A percentile compares a stretch with the other conserved stretches of the same genome.
Conservation (phyloP, 1,140 invertebrate species). For the Drosophila pallidifrons region DNA sequence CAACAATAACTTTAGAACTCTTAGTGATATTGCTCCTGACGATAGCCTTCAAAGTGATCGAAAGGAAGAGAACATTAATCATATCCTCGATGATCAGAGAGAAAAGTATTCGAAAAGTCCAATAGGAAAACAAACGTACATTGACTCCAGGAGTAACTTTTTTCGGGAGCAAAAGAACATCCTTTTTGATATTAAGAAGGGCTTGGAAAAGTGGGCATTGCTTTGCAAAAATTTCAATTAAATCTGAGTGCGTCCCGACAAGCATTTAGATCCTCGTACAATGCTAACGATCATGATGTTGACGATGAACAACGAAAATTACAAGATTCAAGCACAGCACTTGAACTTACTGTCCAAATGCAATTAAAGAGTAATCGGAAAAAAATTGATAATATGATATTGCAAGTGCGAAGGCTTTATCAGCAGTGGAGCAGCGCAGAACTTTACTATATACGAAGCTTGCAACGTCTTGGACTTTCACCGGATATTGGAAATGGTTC, state of each 20-base stretch:
- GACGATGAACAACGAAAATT: background rate
- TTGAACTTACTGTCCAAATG: conserved; percentile 49
- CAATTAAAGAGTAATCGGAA: conserved; percentile 48
- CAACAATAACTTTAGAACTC: conserved; percentile 60
- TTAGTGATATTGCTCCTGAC: conserved; percentile 24
- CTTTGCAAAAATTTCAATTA: conserved; percentile 58
- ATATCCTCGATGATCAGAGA: conserved; percentile 1
- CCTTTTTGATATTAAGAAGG: conserved; percentile 51
- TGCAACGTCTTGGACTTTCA: conserved; percentile 61
- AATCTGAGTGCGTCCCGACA: conserved; percentile 21
- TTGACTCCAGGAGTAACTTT: conserved; percentile 41
- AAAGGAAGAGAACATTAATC: background rate
- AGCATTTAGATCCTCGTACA: background rate
- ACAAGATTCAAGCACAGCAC: conserved; percentile 17
- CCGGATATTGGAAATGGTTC: conserved; percentile 11
- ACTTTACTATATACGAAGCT: conserved; percentile 62
- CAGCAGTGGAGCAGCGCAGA: conserved; percentile 72
- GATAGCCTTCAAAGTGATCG: conserved; percentile 18
- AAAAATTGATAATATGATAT: conserved; percentile 53
- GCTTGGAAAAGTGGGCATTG: conserved; percentile 52
- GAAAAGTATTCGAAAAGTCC: background rate
- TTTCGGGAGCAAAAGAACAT: conserved; percentile 65
- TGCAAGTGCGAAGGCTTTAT: conserved; percentile 55
- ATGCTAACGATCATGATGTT: background rate
- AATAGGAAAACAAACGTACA: background rate